These are phyloP conservation scores for Cephonodes hylas DNA, from an alignment of 2,888 invertebrate species.

Conservation along the genomic window DNA sequence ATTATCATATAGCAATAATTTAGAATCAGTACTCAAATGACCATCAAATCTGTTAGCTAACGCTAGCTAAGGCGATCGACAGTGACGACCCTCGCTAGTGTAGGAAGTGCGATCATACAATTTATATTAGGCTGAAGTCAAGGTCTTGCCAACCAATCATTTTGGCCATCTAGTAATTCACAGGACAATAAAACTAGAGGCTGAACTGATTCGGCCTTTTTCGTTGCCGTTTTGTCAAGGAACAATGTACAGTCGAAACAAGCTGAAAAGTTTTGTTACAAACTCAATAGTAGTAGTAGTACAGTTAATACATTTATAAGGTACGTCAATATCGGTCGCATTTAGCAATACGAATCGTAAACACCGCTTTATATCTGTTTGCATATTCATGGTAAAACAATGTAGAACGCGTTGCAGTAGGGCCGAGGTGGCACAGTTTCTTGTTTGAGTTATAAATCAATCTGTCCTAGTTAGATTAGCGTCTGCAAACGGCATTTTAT, in stretches of 20 bases:
- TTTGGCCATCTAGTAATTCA: slow-evolving; percentile 71
- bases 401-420: slow-evolving; percentile 64
- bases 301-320: not conserved
- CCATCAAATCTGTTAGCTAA: slow-evolving; percentile 47
- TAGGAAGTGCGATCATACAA: slow-evolving; percentile 75
- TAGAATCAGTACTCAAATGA: slow-evolving; percentile 20
- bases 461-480: slow-evolving; percentile 73
- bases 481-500: slow-evolving; percentile 56
- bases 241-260: slow-evolving; percentile 19
- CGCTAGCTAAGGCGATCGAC: slow-evolving; percentile 57
- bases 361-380: slow-evolving; percentile 46
- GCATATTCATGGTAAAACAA: slow-evolving; percentile 71
- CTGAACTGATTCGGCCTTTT: slow-evolving; percentile 53
- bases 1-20: not conserved
- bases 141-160: slow-evolving; percentile 76
- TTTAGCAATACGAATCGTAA: slow-evolving; percentile 2
- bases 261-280: slow-evolving; percentile 23
- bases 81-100: slow-evolving; percentile 64
- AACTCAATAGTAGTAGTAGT: slow-evolving; percentile 2
- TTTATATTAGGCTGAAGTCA: slow-evolving; percentile 76
- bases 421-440: slow-evolving; percentile 77
- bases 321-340: slow-evolving; percentile 6
- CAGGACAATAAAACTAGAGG: slow-evolving; percentile 71
- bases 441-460: slow-evolving; percentile 74
- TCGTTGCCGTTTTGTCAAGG: slow-evolving; percentile 38